A percentile compares a stretch with the other conserved stretches of the same genome.
Evolutionary conservation across 1,140 invertebrate genomes (phyloP).

Genomic region (Drosophila micromelanica): DNA sequence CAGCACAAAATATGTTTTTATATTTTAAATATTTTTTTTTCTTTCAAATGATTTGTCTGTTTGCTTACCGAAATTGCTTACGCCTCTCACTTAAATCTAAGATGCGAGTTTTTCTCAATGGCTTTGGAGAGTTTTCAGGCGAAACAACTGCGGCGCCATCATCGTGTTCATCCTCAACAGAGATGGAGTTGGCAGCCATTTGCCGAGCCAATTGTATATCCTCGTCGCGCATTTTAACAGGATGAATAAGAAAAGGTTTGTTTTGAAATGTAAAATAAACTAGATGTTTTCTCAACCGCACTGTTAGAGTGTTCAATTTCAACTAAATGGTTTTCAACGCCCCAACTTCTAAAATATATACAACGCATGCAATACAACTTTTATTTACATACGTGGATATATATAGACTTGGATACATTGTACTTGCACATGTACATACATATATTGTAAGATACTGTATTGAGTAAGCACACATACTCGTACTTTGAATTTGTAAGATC

Average conservation of each 20-base stretch:
- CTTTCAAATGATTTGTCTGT: not conserved
- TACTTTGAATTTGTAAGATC: constrained; percentile 74
- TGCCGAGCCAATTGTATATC: constrained; percentile 88
- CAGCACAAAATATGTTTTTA: not conserved
- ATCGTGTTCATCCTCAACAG: constrained; percentile 70
- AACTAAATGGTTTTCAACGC: constrained; percentile 62
- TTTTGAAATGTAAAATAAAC: not conserved
- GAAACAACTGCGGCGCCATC: constrained; percentile 55
- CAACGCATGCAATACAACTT: constrained; percentile 52
- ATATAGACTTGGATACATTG: constrained; percentile 15
- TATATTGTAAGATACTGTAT: constrained; percentile 28
- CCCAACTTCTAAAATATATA: constrained; percentile 70
- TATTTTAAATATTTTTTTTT: constrained; percentile 34
- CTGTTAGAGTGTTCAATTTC: constrained; percentile 46
- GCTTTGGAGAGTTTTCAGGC: constrained; percentile 86
- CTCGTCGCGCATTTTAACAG: constrained; percentile 87
- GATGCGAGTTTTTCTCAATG: constrained; percentile 85
- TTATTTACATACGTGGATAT: constrained; percentile 23
- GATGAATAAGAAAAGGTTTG: not conserved
- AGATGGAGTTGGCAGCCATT: constrained; percentile 86
- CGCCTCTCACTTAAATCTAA: constrained; percentile 85
- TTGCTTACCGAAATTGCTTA: constrained; percentile 86
- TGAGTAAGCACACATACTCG: constrained; percentile 43
- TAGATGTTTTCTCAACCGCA: constrained; percentile 41
- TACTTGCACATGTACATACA: constrained; percentile 23